Percentiles rank a stretch among this genome's conserved stretches.
Conservation (phyloP, 2,888 invertebrate genomes). For the Caenorhabditis becei region DNA sequence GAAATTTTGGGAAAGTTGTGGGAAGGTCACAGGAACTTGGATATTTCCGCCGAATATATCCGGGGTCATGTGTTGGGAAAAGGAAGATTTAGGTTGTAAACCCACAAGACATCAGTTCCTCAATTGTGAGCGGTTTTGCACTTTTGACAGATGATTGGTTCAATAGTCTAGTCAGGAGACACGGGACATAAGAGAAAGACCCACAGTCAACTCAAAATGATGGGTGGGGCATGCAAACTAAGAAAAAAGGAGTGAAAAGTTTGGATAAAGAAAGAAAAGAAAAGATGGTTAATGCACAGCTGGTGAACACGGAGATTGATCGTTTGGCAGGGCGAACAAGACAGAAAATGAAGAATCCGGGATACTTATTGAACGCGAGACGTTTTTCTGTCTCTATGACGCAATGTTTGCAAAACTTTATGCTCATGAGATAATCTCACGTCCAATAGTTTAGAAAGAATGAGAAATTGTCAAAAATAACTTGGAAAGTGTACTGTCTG, state of each 20-base stretch:
- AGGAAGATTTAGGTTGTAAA: no score
- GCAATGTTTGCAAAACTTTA: constrained; percentile 31
- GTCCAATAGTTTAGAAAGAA: constrained; percentile 8
- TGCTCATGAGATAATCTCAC: constrained; percentile 24
- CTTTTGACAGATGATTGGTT: no score
- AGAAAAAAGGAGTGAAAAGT: no score
- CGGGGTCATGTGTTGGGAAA: no score
- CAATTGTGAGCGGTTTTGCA: no score
- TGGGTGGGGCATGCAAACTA: no score
- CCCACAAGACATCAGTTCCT: no score
- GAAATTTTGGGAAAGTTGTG: background rate
- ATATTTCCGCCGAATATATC: no score
- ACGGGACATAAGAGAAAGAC: no score
- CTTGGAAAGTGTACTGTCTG: background rate
- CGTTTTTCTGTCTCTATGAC: background rate
- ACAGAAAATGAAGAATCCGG: constrained; percentile 35
- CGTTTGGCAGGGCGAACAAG: constrained; percentile 38
- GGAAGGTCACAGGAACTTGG: no score
- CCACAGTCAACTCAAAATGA: no score
- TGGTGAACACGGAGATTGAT: constrained; percentile 51
- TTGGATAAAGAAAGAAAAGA: constrained; percentile 21
- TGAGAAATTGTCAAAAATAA: background rate
- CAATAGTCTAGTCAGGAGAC: no score
- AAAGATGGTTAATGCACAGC: constrained; percentile 45
- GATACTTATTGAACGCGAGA: constrained; percentile 36